A percentile compares a stretch with the other conserved stretches of the same genome.
phyloP scores from a whole-genome alignment of 2,888 invertebrate species.

The Dioctria linearis region DNA sequence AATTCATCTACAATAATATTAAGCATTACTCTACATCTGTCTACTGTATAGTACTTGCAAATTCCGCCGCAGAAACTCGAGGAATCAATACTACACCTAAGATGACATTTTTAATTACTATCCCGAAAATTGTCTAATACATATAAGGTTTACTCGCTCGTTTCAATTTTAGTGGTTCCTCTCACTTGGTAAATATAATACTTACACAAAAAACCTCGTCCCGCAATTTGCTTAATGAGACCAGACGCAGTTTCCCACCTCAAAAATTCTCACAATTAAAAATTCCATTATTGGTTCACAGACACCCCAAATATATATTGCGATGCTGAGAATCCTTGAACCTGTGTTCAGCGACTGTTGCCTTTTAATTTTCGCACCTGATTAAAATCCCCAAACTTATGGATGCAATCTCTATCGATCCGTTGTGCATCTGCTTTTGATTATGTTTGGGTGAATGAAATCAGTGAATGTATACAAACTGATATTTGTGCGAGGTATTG shows the following conservation, averaged over 20 bases:
- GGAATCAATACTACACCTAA: no score
- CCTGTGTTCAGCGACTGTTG: constrained; percentile 3
- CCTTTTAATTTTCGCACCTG: constrained; percentile 26
- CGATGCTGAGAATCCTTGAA: constrained; percentile 17
- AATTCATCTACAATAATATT: no score
- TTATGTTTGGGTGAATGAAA: background rate
- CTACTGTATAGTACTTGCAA: no score
- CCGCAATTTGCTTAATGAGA: constrained; percentile 30
- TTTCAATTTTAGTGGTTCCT: no score
- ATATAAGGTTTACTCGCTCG: no score
- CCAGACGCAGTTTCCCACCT: constrained; percentile 14
- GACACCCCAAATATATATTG: constrained; percentile 25
- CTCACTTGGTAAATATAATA: no score
- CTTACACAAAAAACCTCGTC: background rate
- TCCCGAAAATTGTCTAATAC: no score
- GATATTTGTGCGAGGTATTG: background rate
- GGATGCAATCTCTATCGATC: constrained; percentile 19
- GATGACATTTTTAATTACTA: no score
- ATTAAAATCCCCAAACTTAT: constrained; percentile 3
- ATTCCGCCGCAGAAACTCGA: no score
- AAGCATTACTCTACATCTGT: no score
- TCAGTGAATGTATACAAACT: no score
- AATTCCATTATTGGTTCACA: constrained; percentile 23
- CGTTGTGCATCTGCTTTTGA: background rate
- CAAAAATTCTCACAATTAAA: constrained; percentile 26